phyloP scores from a whole-genome alignment of 1,140 invertebrate genomes.

The Ips typographus region DNA sequence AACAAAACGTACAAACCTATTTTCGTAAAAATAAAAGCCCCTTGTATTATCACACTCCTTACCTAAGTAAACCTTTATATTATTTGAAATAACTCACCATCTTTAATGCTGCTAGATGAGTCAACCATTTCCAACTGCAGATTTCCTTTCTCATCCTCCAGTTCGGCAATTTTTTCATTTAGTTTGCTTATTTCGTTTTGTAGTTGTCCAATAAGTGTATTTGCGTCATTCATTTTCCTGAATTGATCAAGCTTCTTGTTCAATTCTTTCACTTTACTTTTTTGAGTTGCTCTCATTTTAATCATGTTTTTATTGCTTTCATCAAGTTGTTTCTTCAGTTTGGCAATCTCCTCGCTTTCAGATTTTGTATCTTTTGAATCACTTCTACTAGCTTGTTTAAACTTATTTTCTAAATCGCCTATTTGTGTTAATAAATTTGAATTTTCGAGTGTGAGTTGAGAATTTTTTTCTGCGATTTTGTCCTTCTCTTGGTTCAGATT shows the following conservation, averaged over 20 bases:
- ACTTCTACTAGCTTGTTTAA: background rate
- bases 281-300: conserved; percentile 79
- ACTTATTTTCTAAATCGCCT: background rate
- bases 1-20: no score
- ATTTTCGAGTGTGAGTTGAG: no score
- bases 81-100: conserved; percentile 34
- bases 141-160: conserved; percentile 80
- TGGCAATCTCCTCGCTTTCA: conserved; percentile 54
- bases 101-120: conserved; percentile 37
- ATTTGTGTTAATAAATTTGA: background rate
- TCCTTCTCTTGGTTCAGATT: no score
- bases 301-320: conserved; percentile 79
- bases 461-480: no score
- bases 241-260: conserved; percentile 79
- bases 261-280: conserved; percentile 78
- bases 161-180: conserved; percentile 75
- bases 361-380: background rate
- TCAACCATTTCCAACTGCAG: conserved; percentile 47
- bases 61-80: no score
- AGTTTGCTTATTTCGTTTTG: conserved; percentile 63
- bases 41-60: no score
- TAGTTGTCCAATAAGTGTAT: conserved; percentile 66
- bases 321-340: conserved; percentile 69
- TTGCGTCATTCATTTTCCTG: conserved; percentile 69
- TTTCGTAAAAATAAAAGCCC: no score